A percentile compares a stretch with the other conserved stretches of the same genome.
These are phyloP conservation scores for Rutpela maculata DNA, from an alignment of 2,888 invertebrate species.

Conservation along the genomic window DNA sequence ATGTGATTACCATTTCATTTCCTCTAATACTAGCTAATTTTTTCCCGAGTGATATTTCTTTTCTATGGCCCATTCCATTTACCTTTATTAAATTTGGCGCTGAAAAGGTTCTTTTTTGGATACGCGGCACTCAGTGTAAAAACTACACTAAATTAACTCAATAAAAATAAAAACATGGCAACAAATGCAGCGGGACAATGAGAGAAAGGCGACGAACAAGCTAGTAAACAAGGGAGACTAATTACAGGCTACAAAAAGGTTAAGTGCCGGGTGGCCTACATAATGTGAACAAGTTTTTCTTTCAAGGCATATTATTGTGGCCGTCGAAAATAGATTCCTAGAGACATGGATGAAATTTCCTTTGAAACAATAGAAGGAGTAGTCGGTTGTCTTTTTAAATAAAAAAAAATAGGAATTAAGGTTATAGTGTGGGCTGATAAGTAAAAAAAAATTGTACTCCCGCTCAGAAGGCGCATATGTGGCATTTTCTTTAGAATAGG, in stretches of 20 bases:
- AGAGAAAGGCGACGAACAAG: background rate
- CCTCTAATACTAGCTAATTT: background rate
- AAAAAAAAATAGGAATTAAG: too few relatives aligned
- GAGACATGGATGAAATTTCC: background rate
- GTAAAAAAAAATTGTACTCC: too few relatives aligned
- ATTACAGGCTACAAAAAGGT: conserved; percentile 4
- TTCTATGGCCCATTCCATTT: background rate
- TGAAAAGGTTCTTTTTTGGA: background rate
- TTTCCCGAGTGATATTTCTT: background rate
- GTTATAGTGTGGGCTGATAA: too few relatives aligned
- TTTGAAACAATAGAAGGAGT: background rate
- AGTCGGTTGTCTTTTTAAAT: too few relatives aligned
- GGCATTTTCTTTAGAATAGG: too few relatives aligned
- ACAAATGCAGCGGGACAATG: background rate
- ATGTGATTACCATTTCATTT: background rate
- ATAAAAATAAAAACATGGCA: background rate
- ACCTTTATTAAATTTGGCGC: conserved; percentile 1
- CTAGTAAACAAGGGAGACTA: conserved; percentile 2
- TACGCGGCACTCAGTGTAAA: background rate
- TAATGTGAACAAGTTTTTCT: background rate
- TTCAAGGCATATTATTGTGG: background rate
- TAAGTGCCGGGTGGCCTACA: background rate
- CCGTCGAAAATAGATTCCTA: background rate
- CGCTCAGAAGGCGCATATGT: too few relatives aligned
- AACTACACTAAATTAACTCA: background rate